Base-by-base conservation (phyloP, 2,797 vertebrate genomes). In the Sebastes itinus region DNA sequence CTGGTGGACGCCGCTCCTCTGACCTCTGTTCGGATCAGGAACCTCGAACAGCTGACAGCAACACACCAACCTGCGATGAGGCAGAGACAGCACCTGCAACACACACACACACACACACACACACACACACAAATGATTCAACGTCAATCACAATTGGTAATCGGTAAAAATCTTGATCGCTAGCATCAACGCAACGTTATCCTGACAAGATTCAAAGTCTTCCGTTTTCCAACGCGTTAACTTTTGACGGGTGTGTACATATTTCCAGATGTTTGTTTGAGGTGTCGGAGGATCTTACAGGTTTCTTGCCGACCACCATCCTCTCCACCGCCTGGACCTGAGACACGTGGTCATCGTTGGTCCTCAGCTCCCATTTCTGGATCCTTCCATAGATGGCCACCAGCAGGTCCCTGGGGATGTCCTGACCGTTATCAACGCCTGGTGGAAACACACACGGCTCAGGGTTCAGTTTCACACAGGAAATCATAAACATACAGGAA, bases 271-370 rank as follows among this genome's bases (percentile, higher is more conserved):
- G 55, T 25, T 8, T 25, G 56, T 27, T 16, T 27, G 58, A 49
- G 42, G 42, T 16, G 56, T 58, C 13, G 4, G 18, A 20, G 16
- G 42, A 13, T 27, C 97, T 95, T 91, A 99, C 98, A 1, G 98
- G 98, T 81, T 99, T 99, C 95, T 99, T 99, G 90, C 98, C 98
- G 12, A 99, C 97, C 76, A 99, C 97, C 95, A 98, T 98, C 87
- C 97, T 95, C 92, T 99, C 98, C 30, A 99, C 97, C 0, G 97
- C 97, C 92, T 98, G 97, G 80, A 99, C 98, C 92, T 99, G 98
- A 70, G 97, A 98, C 70, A 99, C 98, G 35, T 99, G 98, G 92
- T 99, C 98, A 8, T 99, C 98, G 1, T 98, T 99, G 88, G 98
- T 99, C 55, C 97, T 95, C 75, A 99, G 95, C 94, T 99, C 98